phyloP scores from a whole-genome alignment of 2,797 vertebrate genomes.

The Poeciliopsis gracilis region DNA sequence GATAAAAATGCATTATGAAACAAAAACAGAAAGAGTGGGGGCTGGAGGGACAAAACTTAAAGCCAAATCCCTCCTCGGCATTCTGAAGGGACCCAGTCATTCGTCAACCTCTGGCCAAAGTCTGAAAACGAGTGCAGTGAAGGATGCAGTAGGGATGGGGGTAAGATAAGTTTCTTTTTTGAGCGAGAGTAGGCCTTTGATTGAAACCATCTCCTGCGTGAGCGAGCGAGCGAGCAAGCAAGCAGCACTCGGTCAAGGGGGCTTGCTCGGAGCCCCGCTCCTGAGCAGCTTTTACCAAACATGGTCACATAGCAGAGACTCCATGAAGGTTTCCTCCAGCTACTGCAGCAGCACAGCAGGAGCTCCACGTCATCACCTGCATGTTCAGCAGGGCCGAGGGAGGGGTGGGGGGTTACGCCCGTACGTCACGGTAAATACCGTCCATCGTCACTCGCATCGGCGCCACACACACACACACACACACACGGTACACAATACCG shows the following conservation, averaged over 20 bases:
- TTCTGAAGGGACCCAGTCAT: background rate
- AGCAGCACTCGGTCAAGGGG: constrained; percentile 61
- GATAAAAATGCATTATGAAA: background rate
- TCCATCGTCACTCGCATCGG: constrained; percentile 2
- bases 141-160: constrained; percentile 1
- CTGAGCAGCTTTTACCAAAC: constrained; percentile 84
- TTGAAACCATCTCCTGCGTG: constrained; percentile 74
- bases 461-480: too few relatives aligned
- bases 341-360: constrained; percentile 37
- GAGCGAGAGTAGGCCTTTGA: constrained; percentile 49
- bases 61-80: background rate
- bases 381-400: constrained; percentile 9
- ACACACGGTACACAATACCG: too few relatives aligned
- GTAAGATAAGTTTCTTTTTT: background rate
- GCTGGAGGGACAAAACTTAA: too few relatives aligned
- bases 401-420: constrained; percentile 5
- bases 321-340: constrained; percentile 66
- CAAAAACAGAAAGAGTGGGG: background rate
- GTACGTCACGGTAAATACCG: background rate
- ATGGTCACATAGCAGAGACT: constrained; percentile 83
- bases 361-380: constrained; percentile 41
- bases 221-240: constrained; percentile 24
- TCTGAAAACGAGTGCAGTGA: constrained; percentile 30
- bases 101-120: constrained; percentile 12
- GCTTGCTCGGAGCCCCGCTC: constrained; percentile 68